Base-by-base conservation (phyloP, 2,797 vertebrate genomes). In the Lycodopsis pacificus region DNA sequence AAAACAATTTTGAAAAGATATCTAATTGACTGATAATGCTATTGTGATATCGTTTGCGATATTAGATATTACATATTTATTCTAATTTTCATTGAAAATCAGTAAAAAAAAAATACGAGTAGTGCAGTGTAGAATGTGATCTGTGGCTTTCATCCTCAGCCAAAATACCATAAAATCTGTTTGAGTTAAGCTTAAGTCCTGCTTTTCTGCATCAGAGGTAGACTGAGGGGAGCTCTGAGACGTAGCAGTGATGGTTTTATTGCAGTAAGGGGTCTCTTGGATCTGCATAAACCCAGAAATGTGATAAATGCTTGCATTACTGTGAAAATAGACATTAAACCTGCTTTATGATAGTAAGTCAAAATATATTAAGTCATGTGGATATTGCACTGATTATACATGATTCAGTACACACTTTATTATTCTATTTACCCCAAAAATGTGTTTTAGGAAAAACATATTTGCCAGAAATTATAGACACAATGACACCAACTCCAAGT, bases 251-350 rank as follows among this genome's bases (percentile, higher is more conserved):
- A 34, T 44, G 64, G 22, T 71, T 76, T 72, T 9, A 54, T 10
- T 67, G 11, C 5, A 44, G 20, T 44, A 9, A 66, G 34, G 27
- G 58, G 40, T 59, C 30, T 64, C 63, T 36, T 65, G 70, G 66
- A 78, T 80, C 77, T 65, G 32, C 63, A 65, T 68, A 53, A 77
- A 76, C 34, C 30, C 22, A 63, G 34, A 56, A 64, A 46, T 59
- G 7, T 46, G 4, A 42, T 25, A 36, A 20, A 73, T 68, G 54
- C 12, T 46, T 40, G 38, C 11, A 40, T 40, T 40, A 40, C 38
- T 53, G n/a, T 59, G 44, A 65, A 42, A 44, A 32, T 25, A 42
- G 8, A 54, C 5, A 7, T 40, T 22, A 32, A 20, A 36, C n/a
- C n/a, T 64, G 49, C 38, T 56, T 66, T 32, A 57, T 32, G 20